Conservation (phyloP, 2,797 vertebrate genomes). For the Channa striata region DNA sequence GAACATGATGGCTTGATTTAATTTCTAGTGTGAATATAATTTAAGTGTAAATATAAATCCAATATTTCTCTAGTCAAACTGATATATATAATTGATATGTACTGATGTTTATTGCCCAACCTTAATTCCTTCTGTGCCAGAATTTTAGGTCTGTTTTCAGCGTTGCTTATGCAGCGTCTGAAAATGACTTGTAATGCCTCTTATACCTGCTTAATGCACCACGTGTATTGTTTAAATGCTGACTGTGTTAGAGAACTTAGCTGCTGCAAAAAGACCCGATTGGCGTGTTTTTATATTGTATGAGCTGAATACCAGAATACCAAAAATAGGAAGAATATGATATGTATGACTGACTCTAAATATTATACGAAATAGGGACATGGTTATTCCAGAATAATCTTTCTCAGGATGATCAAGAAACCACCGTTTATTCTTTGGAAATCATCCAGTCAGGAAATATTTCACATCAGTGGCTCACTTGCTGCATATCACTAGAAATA, state of each 20-base stretch:
- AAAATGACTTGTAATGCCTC: no score
- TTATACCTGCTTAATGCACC: no score
- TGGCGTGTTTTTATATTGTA: neutral
- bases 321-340: neutral
- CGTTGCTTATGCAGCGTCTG: no score
- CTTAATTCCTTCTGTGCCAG: no score
- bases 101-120: no score
- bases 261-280: neutral
- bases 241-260: neutral
- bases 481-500: neutral
- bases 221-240: no score
- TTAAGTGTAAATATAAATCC: no score
- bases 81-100: no score
- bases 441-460: neutral
- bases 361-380: neutral
- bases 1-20: neutral
- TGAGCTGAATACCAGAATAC: neutral
- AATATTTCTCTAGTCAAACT: neutral
- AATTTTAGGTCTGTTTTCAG: no score
- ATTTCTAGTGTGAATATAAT: no score
- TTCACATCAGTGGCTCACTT: slow-evolving; percentile 1
- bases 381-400: neutral
- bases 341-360: no score
- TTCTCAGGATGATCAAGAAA: neutral
- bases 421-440: neutral